Base-by-base conservation (phyloP, 2,797 vertebrate species). In the Argyrosomus regius region DNA sequence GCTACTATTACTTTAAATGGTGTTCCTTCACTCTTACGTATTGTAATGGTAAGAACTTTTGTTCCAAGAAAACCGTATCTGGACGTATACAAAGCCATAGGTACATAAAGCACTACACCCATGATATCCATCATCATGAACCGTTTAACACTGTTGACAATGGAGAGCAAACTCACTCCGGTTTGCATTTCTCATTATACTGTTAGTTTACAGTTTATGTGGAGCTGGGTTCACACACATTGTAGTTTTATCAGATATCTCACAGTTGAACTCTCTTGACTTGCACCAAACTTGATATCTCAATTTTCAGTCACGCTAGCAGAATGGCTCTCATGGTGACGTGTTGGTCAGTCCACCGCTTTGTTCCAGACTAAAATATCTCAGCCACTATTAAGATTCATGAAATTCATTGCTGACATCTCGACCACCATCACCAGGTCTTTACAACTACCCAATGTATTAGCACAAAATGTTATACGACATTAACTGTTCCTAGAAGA, bases 101-200 rank as follows among this genome's bases (percentile, higher is more conserved):
- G 78, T 68, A 77, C 83, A 85, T 61, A 69, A 72, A 66, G 76
- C 28, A 49, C 73, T 83, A 7, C 66, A 65, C 75, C 84, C 84
- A 75, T 50, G 26, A 46, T 2, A 73, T 82, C 49, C 20, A 70
- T 88, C 84, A 75, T n/a, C 39, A 45, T n/a, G n/a, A 13, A 49
- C 16, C n/a, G 2, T 69, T 61, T 49, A 31, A 28, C 28, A 14
- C 18, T 69, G 39, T 28, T 72, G 72, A 78, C 68, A 56, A 35
- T 14, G 6, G 59, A 72, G 43, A 60, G 48, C 50, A 82, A 61
- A 82, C 56, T 18, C 1, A 60, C 43, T 43, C 18, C 8, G 20
- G 63, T 80, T 75, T 73, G 46, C 17, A 18, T 75, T 78, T 80
- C 4, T 26, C 31, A 56, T 46, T 5, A 20, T 45, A 2, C 13